Conservation (phyloP, 1,140 invertebrate genomes). For the Elymnias hypermnestra region DNA sequence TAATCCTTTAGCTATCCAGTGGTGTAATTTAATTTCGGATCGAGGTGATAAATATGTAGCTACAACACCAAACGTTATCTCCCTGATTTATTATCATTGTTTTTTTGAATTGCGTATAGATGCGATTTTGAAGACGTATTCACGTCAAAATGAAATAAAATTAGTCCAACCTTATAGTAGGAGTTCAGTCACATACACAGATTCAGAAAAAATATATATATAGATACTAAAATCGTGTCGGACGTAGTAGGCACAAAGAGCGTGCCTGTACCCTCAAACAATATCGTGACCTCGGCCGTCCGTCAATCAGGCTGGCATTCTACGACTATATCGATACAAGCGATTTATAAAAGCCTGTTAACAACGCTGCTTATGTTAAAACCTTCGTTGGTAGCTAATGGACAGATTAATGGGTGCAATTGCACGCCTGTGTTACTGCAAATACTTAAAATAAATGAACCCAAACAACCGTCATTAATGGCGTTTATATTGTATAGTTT, state of each 20-base stretch:
- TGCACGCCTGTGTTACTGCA: conserved; percentile 4
- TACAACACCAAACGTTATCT: too few species aligned
- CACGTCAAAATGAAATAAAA: too few species aligned
- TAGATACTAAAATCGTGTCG: conserved; percentile 9
- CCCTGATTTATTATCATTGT: too few species aligned
- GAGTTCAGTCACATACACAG: too few species aligned
- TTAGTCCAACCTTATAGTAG: too few species aligned
- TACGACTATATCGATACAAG: conserved; percentile 19
- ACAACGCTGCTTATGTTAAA: conserved; percentile 19
- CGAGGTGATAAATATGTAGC: too few species aligned
- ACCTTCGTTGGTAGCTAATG: conserved; percentile 17
- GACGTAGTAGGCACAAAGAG: not conserved
- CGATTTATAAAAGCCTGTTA: conserved; percentile 7
- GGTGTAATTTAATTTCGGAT: too few species aligned
- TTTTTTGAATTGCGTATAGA: too few species aligned
- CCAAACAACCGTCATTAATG: not conserved
- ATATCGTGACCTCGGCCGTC: conserved; percentile 41
- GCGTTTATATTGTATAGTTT: not conserved
- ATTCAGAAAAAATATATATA: too few species aligned
- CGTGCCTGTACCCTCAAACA: conserved; percentile 11
- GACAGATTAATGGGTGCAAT: conserved; percentile 16
- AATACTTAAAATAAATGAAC: conserved; percentile 9
- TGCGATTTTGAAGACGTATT: too few species aligned
- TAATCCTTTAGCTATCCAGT: too few species aligned
- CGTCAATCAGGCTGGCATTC: conserved; percentile 32